Conservation (phyloP, 2,888 invertebrate genomes). For the Acronicta leporina region DNA sequence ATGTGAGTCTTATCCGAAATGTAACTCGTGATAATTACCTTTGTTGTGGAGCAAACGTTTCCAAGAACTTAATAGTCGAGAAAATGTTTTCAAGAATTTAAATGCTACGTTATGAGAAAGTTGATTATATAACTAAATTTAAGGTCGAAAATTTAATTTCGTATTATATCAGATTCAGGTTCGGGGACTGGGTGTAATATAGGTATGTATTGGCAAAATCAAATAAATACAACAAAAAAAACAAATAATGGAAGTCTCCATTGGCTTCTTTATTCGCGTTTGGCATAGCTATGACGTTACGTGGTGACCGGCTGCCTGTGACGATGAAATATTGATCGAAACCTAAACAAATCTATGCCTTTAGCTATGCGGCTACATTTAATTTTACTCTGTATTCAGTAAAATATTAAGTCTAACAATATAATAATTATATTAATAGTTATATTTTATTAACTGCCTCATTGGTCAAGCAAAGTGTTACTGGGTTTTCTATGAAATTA, state of each 20-base stretch:
- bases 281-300: slow-evolving; percentile 64
- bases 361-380: slow-evolving; percentile 35
- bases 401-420: too few species aligned
- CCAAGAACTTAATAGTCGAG: too few species aligned
- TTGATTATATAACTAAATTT: too few species aligned
- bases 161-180: too few species aligned
- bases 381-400: slow-evolving; percentile 35
- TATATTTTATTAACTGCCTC: too few species aligned
- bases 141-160: too few species aligned
- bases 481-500: too few species aligned
- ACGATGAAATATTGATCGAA: slow-evolving; percentile 80
- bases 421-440: too few species aligned
- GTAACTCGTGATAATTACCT: neutral
- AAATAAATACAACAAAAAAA: too few species aligned
- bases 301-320: slow-evolving; percentile 75
- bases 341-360: slow-evolving; percentile 71
- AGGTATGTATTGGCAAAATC: too few species aligned
- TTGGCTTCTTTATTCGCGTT: slow-evolving; percentile 49
- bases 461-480: too few species aligned
- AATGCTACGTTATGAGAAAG: neutral
- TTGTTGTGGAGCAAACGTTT: neutral
- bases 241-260: slow-evolving; percentile 38
- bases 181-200: too few species aligned
- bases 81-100: neutral
- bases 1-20: neutral